phyloP scores from a whole-genome alignment of 1,140 invertebrate genomes.

The Pseudoatta argentina region DNA sequence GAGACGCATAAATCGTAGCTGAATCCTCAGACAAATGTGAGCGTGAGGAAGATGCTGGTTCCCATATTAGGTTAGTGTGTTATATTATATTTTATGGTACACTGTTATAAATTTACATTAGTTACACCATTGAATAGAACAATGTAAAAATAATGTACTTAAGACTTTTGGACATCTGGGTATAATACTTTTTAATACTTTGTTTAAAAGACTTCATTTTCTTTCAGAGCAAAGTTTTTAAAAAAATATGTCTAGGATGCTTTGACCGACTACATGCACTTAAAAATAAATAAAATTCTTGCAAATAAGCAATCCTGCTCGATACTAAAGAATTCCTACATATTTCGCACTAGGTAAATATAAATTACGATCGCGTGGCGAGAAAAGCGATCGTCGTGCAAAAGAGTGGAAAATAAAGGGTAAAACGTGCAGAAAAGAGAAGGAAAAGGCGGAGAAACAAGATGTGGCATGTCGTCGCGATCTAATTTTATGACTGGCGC shows the following conservation, averaged over 20 bases:
- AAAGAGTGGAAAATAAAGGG: constrained; percentile 27
- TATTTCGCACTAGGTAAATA: constrained; percentile 5
- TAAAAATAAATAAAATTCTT: not conserved
- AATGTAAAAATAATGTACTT: too few relatives aligned
- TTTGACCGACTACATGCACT: too few relatives aligned
- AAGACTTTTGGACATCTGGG: too few relatives aligned
- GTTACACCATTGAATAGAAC: too few relatives aligned
- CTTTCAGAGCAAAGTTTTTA: too few relatives aligned
- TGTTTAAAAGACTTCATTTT: too few relatives aligned
- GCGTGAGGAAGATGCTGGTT: too few relatives aligned
- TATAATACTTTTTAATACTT: too few relatives aligned
- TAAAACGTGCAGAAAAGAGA: constrained; percentile 22
- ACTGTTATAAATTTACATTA: too few relatives aligned
- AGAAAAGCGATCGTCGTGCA: not conserved
- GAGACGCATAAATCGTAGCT: not conserved
- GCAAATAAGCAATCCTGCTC: not conserved
- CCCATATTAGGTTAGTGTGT: not conserved
- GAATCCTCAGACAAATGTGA: not conserved
- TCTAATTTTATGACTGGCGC: constrained; percentile 76
- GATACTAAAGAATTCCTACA: not conserved
- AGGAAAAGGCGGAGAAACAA: constrained; percentile 31
- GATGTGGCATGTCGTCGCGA: constrained; percentile 59
- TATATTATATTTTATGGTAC: too few relatives aligned
- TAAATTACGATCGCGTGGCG: constrained; percentile 15
- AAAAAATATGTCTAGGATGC: too few relatives aligned